phyloP scores from a whole-genome alignment of 2,888 invertebrate species.

The Yponomeuta malinellus region DNA sequence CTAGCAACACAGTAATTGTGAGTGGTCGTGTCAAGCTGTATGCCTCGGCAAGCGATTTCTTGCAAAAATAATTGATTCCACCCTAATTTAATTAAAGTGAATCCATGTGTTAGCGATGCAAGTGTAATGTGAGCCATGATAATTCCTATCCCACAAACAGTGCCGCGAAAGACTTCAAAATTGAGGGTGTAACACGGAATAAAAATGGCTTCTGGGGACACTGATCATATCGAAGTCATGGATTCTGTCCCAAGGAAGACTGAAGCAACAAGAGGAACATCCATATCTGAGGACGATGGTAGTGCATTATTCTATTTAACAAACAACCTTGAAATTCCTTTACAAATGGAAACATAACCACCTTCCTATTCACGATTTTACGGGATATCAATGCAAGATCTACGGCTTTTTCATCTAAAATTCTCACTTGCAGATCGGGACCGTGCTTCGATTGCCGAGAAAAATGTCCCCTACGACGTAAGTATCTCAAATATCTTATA shows the following conservation, averaged over 20 bases:
- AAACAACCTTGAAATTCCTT: slow-evolving; percentile 27
- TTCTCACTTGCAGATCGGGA: slow-evolving; percentile 74
- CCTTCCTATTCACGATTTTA: neutral
- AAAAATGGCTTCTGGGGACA: slow-evolving; percentile 89
- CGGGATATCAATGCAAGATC: neutral
- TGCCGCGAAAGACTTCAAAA: slow-evolving; percentile 54
- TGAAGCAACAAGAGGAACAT: slow-evolving; percentile 74
- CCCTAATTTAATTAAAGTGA: slow-evolving; percentile 71
- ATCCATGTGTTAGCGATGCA: slow-evolving; percentile 58
- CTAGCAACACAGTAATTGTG: slow-evolving; percentile 59
- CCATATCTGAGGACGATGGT: slow-evolving; percentile 78
- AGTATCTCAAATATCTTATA: slow-evolving; percentile 46
- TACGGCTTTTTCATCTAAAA: slow-evolving; percentile 38
- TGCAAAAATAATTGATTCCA: slow-evolving; percentile 72
- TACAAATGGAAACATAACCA: neutral
- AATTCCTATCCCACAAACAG: slow-evolving; percentile 55
- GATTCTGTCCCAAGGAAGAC: slow-evolving; percentile 80
- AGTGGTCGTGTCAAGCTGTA: slow-evolving; percentile 67
- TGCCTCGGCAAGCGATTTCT: slow-evolving; percentile 49
- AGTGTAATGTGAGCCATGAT: slow-evolving; percentile 68
- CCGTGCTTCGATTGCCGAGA: slow-evolving; percentile 76
- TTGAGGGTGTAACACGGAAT: slow-evolving; percentile 66
- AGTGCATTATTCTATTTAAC: slow-evolving; percentile 52
- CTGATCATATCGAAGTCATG: slow-evolving; percentile 85
- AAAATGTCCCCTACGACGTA: slow-evolving; percentile 78